These are phyloP conservation scores for Trissolcus brochymenae DNA, from an alignment of 2,888 invertebrate species.

Conservation along the genomic window DNA sequence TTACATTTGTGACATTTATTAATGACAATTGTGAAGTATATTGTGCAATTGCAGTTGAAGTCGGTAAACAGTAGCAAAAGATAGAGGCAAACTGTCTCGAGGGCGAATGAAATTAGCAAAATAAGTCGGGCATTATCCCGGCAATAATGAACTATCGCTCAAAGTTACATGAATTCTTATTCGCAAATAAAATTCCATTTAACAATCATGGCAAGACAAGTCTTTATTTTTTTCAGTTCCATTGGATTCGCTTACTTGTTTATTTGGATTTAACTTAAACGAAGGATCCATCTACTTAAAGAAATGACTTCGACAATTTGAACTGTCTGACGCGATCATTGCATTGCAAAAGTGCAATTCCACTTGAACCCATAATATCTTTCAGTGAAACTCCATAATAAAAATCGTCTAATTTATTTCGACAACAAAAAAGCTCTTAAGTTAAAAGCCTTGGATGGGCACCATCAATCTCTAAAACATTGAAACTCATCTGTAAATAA, in stretches of 20 bases:
- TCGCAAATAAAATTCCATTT: too few relatives aligned
- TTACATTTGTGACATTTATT: constrained; percentile 8
- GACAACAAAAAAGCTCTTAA: constrained; percentile 19
- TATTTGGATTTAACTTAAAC: too few relatives aligned
- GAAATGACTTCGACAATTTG: too few relatives aligned
- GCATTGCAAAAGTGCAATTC: neutral
- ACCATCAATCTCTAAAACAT: too few relatives aligned
- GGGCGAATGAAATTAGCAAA: constrained; percentile 24
- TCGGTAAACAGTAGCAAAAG: constrained; percentile 21
- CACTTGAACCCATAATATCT: too few relatives aligned
- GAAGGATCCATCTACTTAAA: too few relatives aligned
- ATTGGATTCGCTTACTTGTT: too few relatives aligned
- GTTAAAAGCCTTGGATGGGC: constrained; percentile 1
- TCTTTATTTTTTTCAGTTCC: too few relatives aligned
- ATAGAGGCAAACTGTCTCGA: constrained; percentile 16
- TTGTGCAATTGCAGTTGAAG: constrained; percentile 17
- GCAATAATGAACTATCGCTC: constrained; percentile 19
- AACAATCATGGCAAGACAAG: too few relatives aligned
- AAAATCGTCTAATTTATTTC: constrained; percentile 3
- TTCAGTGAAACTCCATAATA: neutral
- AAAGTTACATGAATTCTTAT: too few relatives aligned
- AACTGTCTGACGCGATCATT: too few relatives aligned
- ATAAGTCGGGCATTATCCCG: constrained; percentile 19
- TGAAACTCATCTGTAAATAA: too few relatives aligned
- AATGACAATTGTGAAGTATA: constrained; percentile 11